phyloP scores from a whole-genome alignment of 2,113 vertebrate genomes.

The Vimba vimba region DNA sequence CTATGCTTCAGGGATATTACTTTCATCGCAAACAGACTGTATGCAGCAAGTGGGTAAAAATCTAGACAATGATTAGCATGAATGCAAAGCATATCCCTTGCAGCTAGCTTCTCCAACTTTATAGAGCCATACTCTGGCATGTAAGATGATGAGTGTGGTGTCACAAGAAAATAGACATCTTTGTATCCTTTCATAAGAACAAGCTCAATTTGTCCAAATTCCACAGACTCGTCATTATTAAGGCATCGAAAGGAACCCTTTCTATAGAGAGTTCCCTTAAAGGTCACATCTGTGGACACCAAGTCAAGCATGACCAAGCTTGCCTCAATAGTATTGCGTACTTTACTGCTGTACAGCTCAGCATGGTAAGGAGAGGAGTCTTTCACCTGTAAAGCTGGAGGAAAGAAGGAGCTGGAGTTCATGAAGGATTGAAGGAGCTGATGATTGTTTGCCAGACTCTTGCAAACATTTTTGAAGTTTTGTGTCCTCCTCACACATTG shows the following conservation, averaged over 20 bases:
- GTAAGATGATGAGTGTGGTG: background rate
- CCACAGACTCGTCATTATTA: background rate
- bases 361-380: slow-evolving; percentile 34
- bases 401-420: slow-evolving; percentile 22
- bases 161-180: slow-evolving; percentile 27
- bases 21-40: slow-evolving; percentile 1
- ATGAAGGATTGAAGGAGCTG: slow-evolving; percentile 21
- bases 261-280: slow-evolving; percentile 3
- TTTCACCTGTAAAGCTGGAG: slow-evolving; percentile 16
- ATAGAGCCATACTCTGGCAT: background rate
- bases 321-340: background rate
- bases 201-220: slow-evolving; percentile 50
- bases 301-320: background rate
- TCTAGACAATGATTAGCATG: background rate
- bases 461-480: no score
- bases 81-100: background rate
- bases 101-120: background rate
- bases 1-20: background rate
- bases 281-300: slow-evolving; percentile 27
- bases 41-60: background rate
- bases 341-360: slow-evolving; percentile 18
- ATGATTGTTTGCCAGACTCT: slow-evolving; percentile 31
- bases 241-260: slow-evolving; percentile 31
- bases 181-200: background rate
- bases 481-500: background rate